Evolutionary conservation across 1,140 invertebrate species (phyloP), one percentile per base, ranked within the genome.

Genomic region (Heliconius congener): DNA sequence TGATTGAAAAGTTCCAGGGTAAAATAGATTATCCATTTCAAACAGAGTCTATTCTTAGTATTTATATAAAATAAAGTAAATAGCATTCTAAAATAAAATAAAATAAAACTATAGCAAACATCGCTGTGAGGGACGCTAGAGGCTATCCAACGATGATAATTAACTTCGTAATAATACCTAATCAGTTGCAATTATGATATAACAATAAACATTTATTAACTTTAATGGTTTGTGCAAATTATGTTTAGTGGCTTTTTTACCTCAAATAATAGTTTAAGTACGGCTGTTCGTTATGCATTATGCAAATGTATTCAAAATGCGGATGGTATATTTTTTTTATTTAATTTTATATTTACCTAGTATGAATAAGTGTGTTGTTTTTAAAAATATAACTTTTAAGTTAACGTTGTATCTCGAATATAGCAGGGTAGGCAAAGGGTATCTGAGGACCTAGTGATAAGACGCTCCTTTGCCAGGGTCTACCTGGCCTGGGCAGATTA

Each of bases 201-300:
- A 60, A 66, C 27, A 66, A 66, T 66, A 66, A 66, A 66, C 60
- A 66, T 66, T 66, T 66, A 66, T 66, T 66, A 66, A 66, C 60
- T 23, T 30, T 66, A 66, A 66, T 66, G 27, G 60, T 30, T 66
- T 66, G 60, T 30, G 60, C 60, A 66, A 66, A 66, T 66, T 66
- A 66, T 30, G 27, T 30, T 66, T 66, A 30, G 27, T 66, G 27
- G 60, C 27, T 66, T 66, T 66, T 66, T 66, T 66, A 66, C 60
- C 27, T 66, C 13, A 66, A 66, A 66, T 66, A 66, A 66, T 66
- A 66, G 60, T 66, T 66, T 27, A 66, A 66, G 60, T 66, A 30
- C 60, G 57, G 13, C 60, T 30, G 27, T 66, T 66, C 60, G 11
- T 66, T 66, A 16, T 66, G 60, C 60, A 66, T 66, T 66, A 16